phyloP scores from a whole-genome alignment of 2,888 invertebrate genomes.

The Agonopterix arenella region DNA sequence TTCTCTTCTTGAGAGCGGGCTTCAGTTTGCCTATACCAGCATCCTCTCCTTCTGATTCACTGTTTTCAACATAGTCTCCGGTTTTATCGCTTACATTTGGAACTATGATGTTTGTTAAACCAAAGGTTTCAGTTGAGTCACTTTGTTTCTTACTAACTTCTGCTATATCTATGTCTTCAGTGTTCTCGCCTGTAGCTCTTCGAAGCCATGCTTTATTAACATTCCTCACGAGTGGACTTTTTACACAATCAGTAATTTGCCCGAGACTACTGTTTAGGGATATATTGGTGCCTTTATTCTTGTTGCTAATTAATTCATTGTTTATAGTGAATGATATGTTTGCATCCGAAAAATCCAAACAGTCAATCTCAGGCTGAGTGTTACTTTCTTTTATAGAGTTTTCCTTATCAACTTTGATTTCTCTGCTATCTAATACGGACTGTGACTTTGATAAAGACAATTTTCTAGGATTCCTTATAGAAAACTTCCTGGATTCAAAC shows the following conservation, averaged over 20 bases:
- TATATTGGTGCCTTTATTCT: neutral
- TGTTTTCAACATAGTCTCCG: constrained; percentile 83
- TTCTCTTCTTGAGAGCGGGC: constrained; percentile 76
- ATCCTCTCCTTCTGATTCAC: constrained; percentile 80
- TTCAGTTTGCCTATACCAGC: constrained; percentile 54
- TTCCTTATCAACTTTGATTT: constrained; percentile 15
- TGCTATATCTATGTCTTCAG: constrained; percentile 9
- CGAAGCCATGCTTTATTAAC: constrained; percentile 62
- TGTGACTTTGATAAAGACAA: constrained; percentile 38
- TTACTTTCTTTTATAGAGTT: constrained; percentile 6
- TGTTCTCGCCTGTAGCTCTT: constrained; percentile 55
- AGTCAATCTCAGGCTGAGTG: neutral
- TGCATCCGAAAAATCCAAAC: neutral
- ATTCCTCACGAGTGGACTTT: constrained; percentile 35
- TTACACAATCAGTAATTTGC: constrained; percentile 15
- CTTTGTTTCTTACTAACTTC: neutral
- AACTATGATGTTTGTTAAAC: constrained; percentile 50
- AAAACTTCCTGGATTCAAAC: constrained; percentile 82
- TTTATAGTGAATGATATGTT: constrained; percentile 6
- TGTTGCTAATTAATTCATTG: constrained; percentile 1
- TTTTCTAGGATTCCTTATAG: constrained; percentile 87
- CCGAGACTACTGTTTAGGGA: neutral
- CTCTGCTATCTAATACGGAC: constrained; percentile 19
- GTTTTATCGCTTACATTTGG: constrained; percentile 30
- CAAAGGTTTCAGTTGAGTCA: constrained; percentile 34